phyloP scores from a whole-genome alignment of 2,113 vertebrate species.

The Anolis sagrei region DNA sequence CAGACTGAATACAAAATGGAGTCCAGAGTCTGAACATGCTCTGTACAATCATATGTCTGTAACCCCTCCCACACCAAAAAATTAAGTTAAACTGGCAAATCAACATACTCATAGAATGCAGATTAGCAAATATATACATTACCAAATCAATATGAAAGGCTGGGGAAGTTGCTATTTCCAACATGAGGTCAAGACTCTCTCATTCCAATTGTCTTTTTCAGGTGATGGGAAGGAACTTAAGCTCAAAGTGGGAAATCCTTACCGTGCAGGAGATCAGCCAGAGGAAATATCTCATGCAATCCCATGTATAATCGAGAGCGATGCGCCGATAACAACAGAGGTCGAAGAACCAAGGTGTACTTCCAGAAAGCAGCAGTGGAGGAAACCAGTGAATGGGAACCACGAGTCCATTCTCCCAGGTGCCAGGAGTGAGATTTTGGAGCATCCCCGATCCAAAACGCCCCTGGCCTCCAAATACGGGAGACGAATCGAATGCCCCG shows the following conservation, averaged over 20 bases:
- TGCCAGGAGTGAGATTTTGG: not conserved
- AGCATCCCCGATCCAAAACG: not conserved
- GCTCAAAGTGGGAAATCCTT: not conserved
- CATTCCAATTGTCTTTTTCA: not conserved
- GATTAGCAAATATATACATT: too few species aligned
- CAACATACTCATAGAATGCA: too few species aligned
- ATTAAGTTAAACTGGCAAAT: too few species aligned
- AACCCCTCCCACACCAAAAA: too few species aligned
- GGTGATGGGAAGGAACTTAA: not conserved
- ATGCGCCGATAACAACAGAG: not conserved
- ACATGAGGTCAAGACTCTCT: too few species aligned
- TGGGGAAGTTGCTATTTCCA: too few species aligned
- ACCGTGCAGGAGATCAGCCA: not conserved
- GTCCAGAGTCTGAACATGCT: too few species aligned
- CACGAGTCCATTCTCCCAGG: not conserved
- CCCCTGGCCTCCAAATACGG: conserved; percentile 44
- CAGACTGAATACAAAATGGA: too few species aligned
- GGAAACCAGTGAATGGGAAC: not conserved
- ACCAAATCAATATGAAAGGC: too few species aligned
- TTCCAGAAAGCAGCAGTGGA: not conserved
- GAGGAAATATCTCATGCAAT: not conserved
- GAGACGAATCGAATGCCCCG: conserved; percentile 59
- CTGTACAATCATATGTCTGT: too few species aligned
- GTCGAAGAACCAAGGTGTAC: not conserved
- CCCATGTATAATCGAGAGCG: not conserved